Base-by-base conservation (phyloP, 37 sponge, comb jelly and placozoan genomes). In the Beroe ovata region DNA sequence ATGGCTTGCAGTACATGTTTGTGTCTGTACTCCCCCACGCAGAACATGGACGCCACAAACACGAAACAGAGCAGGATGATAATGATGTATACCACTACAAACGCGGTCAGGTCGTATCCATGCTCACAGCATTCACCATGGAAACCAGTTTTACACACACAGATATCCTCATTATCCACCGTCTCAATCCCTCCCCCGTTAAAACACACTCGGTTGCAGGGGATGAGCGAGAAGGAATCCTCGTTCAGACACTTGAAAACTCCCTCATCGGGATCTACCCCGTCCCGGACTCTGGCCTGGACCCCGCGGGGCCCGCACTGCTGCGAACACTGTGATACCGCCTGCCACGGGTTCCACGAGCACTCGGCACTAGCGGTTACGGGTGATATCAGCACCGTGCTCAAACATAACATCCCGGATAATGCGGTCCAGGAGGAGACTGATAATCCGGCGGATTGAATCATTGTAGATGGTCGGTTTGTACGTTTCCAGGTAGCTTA, bases 11-110 rank as follows among this genome's bases (percentile, higher is more conserved):
- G 69, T 1, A 66, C 69, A 16, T 66, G 33, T 66, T 66, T 66
- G 69, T 66, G 69, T 66, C 69, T 25, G 36, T 66, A 66, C 36
- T 66, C 69, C 4, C 69, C 69, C 35, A 66, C 69, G 34, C 69
- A 66, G 35, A 66, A 66, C 69, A 66, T 66, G 30, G 69, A 66
- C 16, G 32, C 25, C 6, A 66, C 69, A 66, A 66, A 66, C 69
- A 66, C 69, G 34, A 66, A 66, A 32, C 69, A 66, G 69, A 66
- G 69, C 36, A 66, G 69, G 69, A 66, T 66, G 69, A 66, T 66
- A 30, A 66, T 32, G 35, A 66, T 32, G 69, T 66, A 66, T 18
- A 66, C 69, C 32, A 66, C 69, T 1, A 66, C 69, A 32, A 66
- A 66, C 16, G 30, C 69, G 2, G 69, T 66, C 30, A 66, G 35